Conservation (phyloP, 37 sponge, comb jelly and placozoan species). For the Spongilla lacustris region DNA sequence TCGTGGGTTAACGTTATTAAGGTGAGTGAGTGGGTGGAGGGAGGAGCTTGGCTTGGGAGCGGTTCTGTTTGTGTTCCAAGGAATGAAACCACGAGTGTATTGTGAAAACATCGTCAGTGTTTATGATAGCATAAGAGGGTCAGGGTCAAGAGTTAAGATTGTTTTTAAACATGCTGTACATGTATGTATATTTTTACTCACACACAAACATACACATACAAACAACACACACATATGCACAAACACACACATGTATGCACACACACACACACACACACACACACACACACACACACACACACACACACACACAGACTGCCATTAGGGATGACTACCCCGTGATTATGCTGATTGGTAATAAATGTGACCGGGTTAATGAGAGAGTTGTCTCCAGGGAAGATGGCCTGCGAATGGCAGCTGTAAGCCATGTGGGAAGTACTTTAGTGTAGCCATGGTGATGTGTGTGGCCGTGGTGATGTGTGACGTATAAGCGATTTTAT, state of each 20-base stretch:
- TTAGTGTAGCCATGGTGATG: too few relatives aligned
- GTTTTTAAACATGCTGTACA: too few relatives aligned
- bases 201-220: too few relatives aligned
- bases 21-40: background rate
- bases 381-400: constrained; percentile 45
- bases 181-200: too few relatives aligned
- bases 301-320: constrained; percentile 32
- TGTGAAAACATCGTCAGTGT: background rate
- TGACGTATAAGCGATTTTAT: too few relatives aligned
- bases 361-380: constrained; percentile 34
- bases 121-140: background rate
- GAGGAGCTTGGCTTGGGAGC: background rate
- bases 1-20: constrained; percentile 49
- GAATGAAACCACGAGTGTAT: background rate
- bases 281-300: background rate
- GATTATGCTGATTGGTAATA: constrained; percentile 61
- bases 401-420: constrained; percentile 43
- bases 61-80: background rate
- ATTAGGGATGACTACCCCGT: constrained; percentile 49
- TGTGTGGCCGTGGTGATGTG: too few relatives aligned
- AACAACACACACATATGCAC: too few relatives aligned
- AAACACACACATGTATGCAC: background rate
- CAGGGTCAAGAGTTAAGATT: background rate
- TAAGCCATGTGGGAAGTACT: constrained; percentile 4
- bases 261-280: background rate